Evolutionary conservation across 2,888 invertebrate species (phyloP).

Genomic region (Athrips mouffetella): DNA sequence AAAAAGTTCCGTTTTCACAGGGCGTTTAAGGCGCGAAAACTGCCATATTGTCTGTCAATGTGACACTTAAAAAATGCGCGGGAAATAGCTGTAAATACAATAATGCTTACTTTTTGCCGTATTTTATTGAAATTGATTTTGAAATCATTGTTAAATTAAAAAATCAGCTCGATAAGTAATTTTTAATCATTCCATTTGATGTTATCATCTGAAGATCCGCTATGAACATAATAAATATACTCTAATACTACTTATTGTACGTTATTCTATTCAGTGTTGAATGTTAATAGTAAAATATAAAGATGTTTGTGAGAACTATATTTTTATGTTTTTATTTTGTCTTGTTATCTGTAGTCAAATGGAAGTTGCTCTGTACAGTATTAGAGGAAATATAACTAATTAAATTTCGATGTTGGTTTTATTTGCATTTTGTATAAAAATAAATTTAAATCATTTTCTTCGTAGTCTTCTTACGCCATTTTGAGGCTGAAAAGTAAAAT

Average conservation of each 20-base stretch:
- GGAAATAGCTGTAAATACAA: constrained; percentile 47
- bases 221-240: constrained; percentile 44
- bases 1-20: neutral
- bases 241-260: constrained; percentile 52
- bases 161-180: constrained; percentile 66
- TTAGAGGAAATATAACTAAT: constrained; percentile 69
- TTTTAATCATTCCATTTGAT: constrained; percentile 69
- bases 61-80: constrained; percentile 28
- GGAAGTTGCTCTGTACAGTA: constrained; percentile 61
- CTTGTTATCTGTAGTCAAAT: constrained; percentile 48
- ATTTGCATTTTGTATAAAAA: constrained; percentile 29
- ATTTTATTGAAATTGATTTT: constrained; percentile 32
- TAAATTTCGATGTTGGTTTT: constrained; percentile 48
- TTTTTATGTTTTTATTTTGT: constrained; percentile 53
- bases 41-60: constrained; percentile 20
- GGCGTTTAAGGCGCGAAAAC: neutral
- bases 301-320: constrained; percentile 53
- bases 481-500: too few relatives aligned
- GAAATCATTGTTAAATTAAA: constrained; percentile 31
- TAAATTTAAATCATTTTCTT: neutral
- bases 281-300: constrained; percentile 69
- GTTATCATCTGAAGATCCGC: constrained; percentile 53
- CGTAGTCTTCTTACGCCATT: neutral
- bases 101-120: constrained; percentile 40
- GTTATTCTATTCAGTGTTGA: constrained; percentile 70